Percentiles rank a stretch among this genome's conserved stretches.
Conservation (phyloP, 2,797 vertebrate species). For the Chelon labrosus region DNA sequence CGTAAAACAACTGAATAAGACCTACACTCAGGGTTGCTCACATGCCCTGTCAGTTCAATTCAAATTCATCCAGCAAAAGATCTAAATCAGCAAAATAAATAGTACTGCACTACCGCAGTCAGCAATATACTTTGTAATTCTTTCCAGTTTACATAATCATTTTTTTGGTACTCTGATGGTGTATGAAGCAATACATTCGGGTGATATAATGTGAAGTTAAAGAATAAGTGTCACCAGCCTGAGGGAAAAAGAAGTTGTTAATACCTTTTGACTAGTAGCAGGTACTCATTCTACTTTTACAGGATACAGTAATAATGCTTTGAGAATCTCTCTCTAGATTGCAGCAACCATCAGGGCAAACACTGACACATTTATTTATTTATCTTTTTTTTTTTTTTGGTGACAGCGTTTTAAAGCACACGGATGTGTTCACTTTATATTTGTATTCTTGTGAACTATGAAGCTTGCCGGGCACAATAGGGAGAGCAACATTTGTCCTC, state of each 20-base stretch:
- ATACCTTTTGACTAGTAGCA: background rate
- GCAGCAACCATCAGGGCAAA: background rate
- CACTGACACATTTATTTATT: background rate
- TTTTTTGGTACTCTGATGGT: background rate
- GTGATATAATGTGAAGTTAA: too few species aligned
- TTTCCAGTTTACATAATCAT: background rate
- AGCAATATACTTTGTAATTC: background rate
- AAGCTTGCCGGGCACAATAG: background rate
- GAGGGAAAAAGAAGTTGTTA: background rate
- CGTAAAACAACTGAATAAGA: too few species aligned
- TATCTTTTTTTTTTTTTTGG: background rate
- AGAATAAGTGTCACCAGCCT: background rate
- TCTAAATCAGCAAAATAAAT: slow-evolving; percentile 11
- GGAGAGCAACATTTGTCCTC: background rate
- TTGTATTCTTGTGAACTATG: slow-evolving; percentile 6
- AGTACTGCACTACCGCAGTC: background rate
- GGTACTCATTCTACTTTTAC: background rate
- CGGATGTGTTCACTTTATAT: background rate
- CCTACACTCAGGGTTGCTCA: too few species aligned
- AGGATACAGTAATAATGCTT: background rate
- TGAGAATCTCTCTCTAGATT: background rate
- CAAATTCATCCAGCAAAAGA: background rate
- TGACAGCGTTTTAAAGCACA: slow-evolving; percentile 1
- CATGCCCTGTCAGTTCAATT: too few species aligned
- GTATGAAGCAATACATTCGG: background rate